Base-by-base conservation (phyloP, 2,113 vertebrate genomes). In the Philantomba maxwellii region DNA sequence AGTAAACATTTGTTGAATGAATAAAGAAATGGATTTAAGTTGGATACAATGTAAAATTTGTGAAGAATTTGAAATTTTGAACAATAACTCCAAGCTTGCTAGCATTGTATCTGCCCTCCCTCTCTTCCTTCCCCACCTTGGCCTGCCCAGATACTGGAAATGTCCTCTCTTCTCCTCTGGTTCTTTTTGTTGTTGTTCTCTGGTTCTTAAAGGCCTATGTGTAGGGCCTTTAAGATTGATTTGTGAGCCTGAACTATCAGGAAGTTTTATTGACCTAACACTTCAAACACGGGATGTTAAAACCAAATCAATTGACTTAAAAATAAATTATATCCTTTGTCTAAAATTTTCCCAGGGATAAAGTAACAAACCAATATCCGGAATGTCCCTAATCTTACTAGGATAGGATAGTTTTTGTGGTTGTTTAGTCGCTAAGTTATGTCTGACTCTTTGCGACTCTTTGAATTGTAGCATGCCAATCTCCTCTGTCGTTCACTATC, bases 121-220 rank as follows among this genome's bases (percentile, higher is more conserved):
- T 21, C 28, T 21, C 13, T 36, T 5, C 8, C 5, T 53, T 5
- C 4, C 4, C 6, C 0, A 4, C 7, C 39, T 26, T 7, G 58
- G 6, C 11, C 49, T 85, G 7, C 10, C 15, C 0, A 39, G 45
- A 6, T 58, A 14, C 58, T 89, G 1, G 39, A 85, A 86, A 39
- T 78, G 23, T 15, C 16, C 28, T 49, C 36, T 91, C 11, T 49
- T 2, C 23, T 81, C 16, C 11, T 81, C 23, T 94, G 5, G 1
- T 36, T 89, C 80, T 55, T 55, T n/a, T 82, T 39, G 4, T 55
- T 80, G 47, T 51, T 55, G 25, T 60, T 12, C 25, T 82, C 25
- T 94, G 7, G 0, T 47, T 89, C 25, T 45, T n/a, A 55, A 89
- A 87, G 25, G 6, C 6, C 6, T 45, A 0, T 55, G 14, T n/a